Evolutionary conservation across 2,113 vertebrate species (phyloP).

Genomic region (Deroptyus accipitrinus): DNA sequence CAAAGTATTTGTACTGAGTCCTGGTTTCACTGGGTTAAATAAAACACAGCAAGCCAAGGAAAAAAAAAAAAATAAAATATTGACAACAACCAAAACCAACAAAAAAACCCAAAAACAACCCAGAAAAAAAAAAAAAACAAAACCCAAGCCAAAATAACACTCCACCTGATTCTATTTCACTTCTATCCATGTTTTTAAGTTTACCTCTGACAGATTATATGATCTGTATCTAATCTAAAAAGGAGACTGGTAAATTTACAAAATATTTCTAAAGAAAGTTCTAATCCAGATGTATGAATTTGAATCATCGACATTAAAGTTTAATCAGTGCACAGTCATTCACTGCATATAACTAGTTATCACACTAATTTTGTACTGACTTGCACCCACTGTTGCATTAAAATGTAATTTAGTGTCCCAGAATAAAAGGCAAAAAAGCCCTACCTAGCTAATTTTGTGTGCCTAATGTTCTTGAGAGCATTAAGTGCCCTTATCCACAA

Average conservation of each 20-base stretch:
- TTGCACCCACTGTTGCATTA: background rate
- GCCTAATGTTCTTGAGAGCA: background rate
- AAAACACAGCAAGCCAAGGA: background rate
- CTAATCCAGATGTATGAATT: background rate
- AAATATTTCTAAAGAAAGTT: background rate
- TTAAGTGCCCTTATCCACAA: background rate
- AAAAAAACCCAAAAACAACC: background rate
- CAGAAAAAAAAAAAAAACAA: rapidly evolving
- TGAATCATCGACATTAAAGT: background rate
- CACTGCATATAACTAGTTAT: background rate
- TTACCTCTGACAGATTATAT: background rate
- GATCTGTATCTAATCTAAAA: background rate
- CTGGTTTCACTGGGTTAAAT: background rate
- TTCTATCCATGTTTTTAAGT: background rate
- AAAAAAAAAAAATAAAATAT: background rate
- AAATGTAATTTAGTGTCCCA: background rate
- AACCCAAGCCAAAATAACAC: background rate
- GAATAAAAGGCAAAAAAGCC: background rate
- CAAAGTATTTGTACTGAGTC: background rate
- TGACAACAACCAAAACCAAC: background rate
- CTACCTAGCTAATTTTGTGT: background rate
- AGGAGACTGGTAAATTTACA: background rate
- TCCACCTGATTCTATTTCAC: background rate
- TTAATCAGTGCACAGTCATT: background rate
- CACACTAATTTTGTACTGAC: background rate